Evolutionary conservation across 1,140 invertebrate genomes (phyloP).

Genomic region (Diachasmimorpha longicaudata): DNA sequence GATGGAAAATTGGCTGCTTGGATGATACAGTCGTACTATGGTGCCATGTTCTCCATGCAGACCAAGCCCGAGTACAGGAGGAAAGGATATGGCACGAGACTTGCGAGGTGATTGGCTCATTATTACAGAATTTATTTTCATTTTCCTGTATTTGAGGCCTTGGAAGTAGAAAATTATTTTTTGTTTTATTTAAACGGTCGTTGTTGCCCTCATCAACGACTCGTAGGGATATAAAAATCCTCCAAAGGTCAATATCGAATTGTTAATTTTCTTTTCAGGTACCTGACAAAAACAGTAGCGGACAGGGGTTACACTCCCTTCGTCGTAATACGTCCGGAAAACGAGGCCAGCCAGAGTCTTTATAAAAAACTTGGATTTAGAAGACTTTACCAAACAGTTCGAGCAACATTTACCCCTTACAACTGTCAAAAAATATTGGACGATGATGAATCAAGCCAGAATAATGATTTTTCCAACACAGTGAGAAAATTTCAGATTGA

Average conservation of each 20-base stretch:
- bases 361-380: constrained; percentile 82
- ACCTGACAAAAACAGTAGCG: constrained; percentile 72
- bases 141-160: no score
- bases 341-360: constrained; percentile 79
- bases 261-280: constrained; percentile 39
- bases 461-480: constrained; percentile 43
- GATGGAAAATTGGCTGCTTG: constrained; percentile 75
- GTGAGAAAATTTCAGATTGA: constrained; percentile 49
- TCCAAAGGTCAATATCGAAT: background rate
- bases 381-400: constrained; percentile 76
- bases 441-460: background rate
- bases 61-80: constrained; percentile 79
- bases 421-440: constrained; percentile 38
- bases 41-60: constrained; percentile 91
- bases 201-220: no score
- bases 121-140: background rate
- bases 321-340: constrained; percentile 85
- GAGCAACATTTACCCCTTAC: constrained; percentile 74
- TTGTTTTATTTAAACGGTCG: no score
- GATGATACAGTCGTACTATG: constrained; percentile 89
- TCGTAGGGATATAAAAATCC: background rate
- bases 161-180: no score
- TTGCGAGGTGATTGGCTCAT: constrained; percentile 49
- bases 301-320: constrained; percentile 80
- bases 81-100: constrained; percentile 70